phyloP scores from a whole-genome alignment of 2,797 vertebrate genomes.

The Sebastes steindachneri region DNA sequence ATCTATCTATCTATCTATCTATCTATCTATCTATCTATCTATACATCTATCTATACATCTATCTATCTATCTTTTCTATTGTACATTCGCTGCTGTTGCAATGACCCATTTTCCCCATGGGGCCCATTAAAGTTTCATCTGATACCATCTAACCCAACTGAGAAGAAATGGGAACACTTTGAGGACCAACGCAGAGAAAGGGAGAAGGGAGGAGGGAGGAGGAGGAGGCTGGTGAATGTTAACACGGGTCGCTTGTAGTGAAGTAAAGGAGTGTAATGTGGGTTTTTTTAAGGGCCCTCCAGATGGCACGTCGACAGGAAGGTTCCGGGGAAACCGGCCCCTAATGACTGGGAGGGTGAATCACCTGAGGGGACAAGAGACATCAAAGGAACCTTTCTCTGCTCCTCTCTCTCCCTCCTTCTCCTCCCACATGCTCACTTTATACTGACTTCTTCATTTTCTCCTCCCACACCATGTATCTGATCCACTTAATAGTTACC shows the following conservation, averaged over 20 bases:
- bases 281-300: constrained; percentile 68
- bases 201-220: neutral
- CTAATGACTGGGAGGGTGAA: constrained; percentile 82
- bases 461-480: constrained; percentile 28
- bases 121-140: constrained; percentile 55
- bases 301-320: constrained; percentile 74
- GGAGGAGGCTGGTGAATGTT: constrained; percentile 5
- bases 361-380: constrained; percentile 80
- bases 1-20: neutral
- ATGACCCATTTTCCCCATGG: constrained; percentile 52
- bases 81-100: constrained; percentile 1
- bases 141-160: constrained; percentile 47
- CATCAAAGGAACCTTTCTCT: constrained; percentile 78
- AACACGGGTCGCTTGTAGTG: constrained; percentile 41
- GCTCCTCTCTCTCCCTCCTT: constrained; percentile 18
- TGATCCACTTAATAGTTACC: constrained; percentile 45
- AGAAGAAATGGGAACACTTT: constrained; percentile 40
- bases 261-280: constrained; percentile 34
- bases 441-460: constrained; percentile 36
- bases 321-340: constrained; percentile 68
- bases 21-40: neutral
- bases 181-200: constrained; percentile 25
- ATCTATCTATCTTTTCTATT: neutral
- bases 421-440: constrained; percentile 39
- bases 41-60: neutral